phyloP scores from a whole-genome alignment of 2,797 vertebrate species.

The Channa striata region DNA sequence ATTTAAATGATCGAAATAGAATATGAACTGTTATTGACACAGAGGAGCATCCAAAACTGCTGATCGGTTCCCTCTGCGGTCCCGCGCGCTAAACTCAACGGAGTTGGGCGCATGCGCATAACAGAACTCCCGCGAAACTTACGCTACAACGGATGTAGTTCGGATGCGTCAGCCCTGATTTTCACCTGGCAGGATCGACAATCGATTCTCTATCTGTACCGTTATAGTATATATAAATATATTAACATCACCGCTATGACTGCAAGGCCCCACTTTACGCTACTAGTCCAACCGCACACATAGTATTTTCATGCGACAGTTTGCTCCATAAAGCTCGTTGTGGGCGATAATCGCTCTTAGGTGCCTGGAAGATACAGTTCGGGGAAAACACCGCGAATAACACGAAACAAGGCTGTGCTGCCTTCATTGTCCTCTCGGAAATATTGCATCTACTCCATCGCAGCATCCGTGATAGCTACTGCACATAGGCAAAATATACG shows the following conservation, averaged over 20 bases:
- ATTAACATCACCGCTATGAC: too few species aligned
- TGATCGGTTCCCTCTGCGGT: slow-evolving; percentile 15
- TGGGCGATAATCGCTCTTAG: rapidly evolving
- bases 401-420: background rate
- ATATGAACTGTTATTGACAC: background rate
- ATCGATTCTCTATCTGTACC: rapidly evolving
- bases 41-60: rapidly evolving
- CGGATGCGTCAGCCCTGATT: rapidly evolving
- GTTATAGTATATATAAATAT: too few species aligned
- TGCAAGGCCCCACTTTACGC: rapidly evolving
- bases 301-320: rapidly evolving
- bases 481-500: too few species aligned
- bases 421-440: background rate
- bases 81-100: slow-evolving; percentile 71
- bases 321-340: rapidly evolving
- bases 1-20: background rate
- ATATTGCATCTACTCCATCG: background rate
- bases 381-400: background rate
- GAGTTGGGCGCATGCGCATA: slow-evolving; percentile 70
- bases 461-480: background rate
- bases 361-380: slow-evolving; percentile 15
- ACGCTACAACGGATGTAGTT: rapidly evolving
- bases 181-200: slow-evolving; percentile 12
- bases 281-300: rapidly evolving
- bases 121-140: slow-evolving; percentile 74